Base-by-base conservation (phyloP, 2,797 vertebrate species). In the Oryzias sinensis region DNA sequence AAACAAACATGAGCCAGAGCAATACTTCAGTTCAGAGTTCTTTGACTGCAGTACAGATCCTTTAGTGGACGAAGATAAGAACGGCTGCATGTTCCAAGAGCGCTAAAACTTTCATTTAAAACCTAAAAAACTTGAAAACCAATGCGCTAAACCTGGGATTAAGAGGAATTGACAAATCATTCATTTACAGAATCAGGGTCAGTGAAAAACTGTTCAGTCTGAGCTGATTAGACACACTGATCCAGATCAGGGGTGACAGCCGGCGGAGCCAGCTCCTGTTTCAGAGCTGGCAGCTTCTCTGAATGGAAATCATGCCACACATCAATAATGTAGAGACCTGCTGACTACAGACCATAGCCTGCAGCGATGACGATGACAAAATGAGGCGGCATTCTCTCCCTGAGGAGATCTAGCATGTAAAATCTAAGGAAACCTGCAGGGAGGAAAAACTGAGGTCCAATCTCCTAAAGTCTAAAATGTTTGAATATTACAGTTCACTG, bases 261-360 rank as follows among this genome's bases (percentile, higher is more conserved):
- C 2, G 37, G 49, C 46, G 1, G 43, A 24, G 18, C 14, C n/a
- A 62, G 71, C 51, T 85, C 65, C 9, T 0, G 70, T 80, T 66
- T 29, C 81, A 40, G 53, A 48, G 49, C 69, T 16, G 46, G 1
- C 24, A 15, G 71, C 60, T 24, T 8, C 72, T 27, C 56, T 45
- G 20, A 66, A 52, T 75, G 72, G 68, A 81, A 80, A 83, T n/a
- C 69, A 45, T 76, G 80, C 81, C 67, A 56, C 59, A 52, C 52
- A 50, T 80, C 6, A 80, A 82, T 76, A 77, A 82, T 81, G 61
- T 56, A 82, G 51, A 54, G 4, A 48, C 20, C 41, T 6, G 56
- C 62, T 43, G 1, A 49, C 63, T 56, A 9, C 53, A 17, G 20
- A 22, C 20, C 20, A 22, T 22, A 3, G 49, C 77, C 53, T 13